Percentiles rank a stretch among this genome's conserved stretches.
phyloP scores from a whole-genome alignment of 2,113 vertebrate genomes.

The Calidris pugnax region DNA sequence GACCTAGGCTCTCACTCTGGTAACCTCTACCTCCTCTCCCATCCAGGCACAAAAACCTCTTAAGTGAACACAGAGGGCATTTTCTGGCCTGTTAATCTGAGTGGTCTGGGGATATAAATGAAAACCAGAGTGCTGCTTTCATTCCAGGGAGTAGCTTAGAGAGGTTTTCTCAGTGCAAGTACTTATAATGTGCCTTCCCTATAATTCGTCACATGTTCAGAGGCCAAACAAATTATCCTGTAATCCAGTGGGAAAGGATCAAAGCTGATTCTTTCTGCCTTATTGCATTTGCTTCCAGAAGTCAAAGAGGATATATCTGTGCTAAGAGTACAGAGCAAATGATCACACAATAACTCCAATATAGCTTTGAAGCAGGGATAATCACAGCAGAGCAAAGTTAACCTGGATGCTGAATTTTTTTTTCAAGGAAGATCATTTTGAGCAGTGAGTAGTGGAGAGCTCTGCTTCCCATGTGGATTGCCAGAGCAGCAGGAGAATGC shows the following conservation, averaged over 20 bases:
- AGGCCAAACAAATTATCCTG: slow-evolving; percentile 32
- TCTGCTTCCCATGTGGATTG: neutral
- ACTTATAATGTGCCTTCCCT: neutral
- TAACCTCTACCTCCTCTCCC: neutral
- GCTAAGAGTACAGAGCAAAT: neutral
- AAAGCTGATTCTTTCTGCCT: slow-evolving; percentile 21
- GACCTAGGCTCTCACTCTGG: neutral
- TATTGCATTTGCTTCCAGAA: slow-evolving; percentile 6
- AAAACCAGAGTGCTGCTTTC: neutral
- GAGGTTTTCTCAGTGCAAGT: neutral
- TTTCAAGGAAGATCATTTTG: neutral
- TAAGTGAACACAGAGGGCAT: neutral
- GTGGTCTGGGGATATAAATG: neutral
- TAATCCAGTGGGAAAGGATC: slow-evolving; percentile 38
- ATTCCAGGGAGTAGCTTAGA: neutral
- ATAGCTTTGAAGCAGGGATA: neutral
- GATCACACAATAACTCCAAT: neutral
- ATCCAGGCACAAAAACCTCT: neutral
- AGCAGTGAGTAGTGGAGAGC: neutral
- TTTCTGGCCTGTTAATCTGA: neutral
- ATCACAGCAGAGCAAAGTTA: neutral
- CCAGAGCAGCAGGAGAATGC: neutral
- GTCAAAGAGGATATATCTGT: neutral
- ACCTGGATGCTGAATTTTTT: neutral
- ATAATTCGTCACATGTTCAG: neutral